Conservation (phyloP, 2,113 vertebrate genomes). For the Callipepla californica region DNA sequence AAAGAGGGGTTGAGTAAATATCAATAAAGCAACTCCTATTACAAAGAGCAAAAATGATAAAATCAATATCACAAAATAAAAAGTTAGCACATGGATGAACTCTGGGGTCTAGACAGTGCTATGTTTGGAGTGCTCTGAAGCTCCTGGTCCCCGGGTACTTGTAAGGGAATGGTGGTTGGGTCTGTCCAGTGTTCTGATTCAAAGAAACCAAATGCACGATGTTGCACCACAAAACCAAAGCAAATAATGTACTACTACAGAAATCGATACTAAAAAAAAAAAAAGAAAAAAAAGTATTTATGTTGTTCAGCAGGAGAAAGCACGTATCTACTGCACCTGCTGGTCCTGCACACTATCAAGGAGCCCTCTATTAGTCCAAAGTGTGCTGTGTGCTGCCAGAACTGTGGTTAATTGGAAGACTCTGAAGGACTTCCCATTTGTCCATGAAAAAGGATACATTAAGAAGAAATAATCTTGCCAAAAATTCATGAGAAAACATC, state of each 20-base stretch:
- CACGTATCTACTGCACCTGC: neutral
- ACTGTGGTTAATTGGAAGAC: neutral
- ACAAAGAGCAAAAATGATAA: conserved; percentile 82
- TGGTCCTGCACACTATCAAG: neutral
- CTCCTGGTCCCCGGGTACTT: neutral
- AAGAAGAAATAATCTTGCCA: conserved; percentile 43
- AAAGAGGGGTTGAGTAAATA: conserved; percentile 79
- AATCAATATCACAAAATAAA: conserved; percentile 84
- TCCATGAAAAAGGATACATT: neutral
- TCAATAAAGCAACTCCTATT: conserved; percentile 75
- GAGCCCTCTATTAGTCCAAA: neutral
- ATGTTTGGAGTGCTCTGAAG: neutral
- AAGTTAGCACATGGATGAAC: conserved; percentile 78
- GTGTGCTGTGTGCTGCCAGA: neutral
- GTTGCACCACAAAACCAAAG: neutral
- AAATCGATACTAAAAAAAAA: neutral
- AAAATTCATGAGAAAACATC: conserved; percentile 41
- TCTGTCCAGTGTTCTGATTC: neutral
- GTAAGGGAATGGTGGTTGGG: neutral
- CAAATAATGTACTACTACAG: accelerated
- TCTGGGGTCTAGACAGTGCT: conserved; percentile 45
- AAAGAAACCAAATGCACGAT: neutral
- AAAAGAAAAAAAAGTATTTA: neutral
- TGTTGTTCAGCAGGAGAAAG: neutral
- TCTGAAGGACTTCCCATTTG: neutral